A percentile compares a stretch with the other conserved stretches of the same genome.
These are phyloP conservation scores for Andrena haemorrhoa DNA, from an alignment of 2,888 invertebrate species.

Conservation along the genomic window DNA sequence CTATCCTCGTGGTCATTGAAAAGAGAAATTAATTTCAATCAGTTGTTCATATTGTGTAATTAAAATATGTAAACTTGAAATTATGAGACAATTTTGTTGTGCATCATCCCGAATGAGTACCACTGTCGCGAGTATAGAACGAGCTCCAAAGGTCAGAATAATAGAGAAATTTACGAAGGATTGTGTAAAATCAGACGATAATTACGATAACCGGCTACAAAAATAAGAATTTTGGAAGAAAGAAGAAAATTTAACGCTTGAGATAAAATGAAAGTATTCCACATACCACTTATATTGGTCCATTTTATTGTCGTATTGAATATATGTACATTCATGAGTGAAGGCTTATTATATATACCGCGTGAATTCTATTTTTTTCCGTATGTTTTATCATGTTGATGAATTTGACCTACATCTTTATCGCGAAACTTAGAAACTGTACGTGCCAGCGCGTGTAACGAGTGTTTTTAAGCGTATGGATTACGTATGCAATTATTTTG, in stretches of 20 bases:
- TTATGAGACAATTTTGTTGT: too few relatives aligned
- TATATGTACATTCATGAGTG: too few relatives aligned
- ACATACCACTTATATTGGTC: too few relatives aligned
- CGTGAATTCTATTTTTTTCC: not conserved
- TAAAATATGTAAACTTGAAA: too few relatives aligned
- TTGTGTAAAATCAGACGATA: not conserved
- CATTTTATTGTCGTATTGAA: too few relatives aligned
- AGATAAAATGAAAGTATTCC: too few relatives aligned
- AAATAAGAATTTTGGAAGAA: not conserved
- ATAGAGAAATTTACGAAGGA: not conserved
- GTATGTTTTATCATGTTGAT: not conserved
- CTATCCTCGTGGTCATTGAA: not conserved
- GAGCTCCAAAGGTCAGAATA: slow-evolving; percentile 20
- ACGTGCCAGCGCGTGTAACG: not conserved
- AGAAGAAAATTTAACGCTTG: not conserved
- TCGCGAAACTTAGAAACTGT: not conserved
- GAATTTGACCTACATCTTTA: not conserved
- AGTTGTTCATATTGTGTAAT: too few relatives aligned
- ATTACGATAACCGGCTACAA: not conserved
- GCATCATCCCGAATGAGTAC: slow-evolving; percentile 1
- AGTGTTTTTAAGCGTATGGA: not conserved
- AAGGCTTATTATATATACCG: too few relatives aligned
- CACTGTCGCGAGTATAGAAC: not conserved
- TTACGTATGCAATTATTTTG: not conserved
- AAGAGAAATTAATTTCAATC: too few relatives aligned